Conservation (phyloP, 2,797 vertebrate genomes). For the Myiothlypis coronata region DNA sequence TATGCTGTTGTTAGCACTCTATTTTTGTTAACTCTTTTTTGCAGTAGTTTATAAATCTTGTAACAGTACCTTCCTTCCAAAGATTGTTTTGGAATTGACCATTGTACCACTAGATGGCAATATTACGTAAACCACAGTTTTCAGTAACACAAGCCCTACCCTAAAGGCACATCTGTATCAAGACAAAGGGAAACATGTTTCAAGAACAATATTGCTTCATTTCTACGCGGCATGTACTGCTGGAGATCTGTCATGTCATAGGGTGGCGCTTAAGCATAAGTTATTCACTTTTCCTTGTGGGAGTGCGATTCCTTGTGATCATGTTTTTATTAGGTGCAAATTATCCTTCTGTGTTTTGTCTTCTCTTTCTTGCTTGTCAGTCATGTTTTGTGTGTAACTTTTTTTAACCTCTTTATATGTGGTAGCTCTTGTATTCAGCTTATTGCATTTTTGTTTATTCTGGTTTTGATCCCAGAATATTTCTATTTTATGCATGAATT, state of each 20-base stretch:
- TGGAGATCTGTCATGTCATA: neutral
- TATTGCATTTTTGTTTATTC: neutral
- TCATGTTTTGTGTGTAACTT: neutral
- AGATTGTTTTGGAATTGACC: neutral
- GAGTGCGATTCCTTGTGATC: neutral
- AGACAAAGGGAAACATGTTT: neutral
- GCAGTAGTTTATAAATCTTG: neutral
- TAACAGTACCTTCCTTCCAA: neutral
- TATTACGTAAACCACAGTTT: slow-evolving; percentile 48
- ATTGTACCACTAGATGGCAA: slow-evolving; percentile 72
- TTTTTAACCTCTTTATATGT: neutral
- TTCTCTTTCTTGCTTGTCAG: neutral
- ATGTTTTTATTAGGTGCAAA: neutral
- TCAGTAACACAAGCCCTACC: neutral
- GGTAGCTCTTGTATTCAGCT: neutral
- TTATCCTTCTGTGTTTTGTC: neutral
- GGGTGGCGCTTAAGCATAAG: neutral
- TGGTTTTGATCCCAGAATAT: neutral
- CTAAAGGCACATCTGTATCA: neutral
- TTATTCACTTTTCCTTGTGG: neutral
- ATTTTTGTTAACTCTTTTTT: neutral
- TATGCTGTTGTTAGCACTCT: neutral
- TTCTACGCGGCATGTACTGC: neutral
- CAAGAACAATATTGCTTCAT: neutral
- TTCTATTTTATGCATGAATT: neutral